Conservation (phyloP, 2,797 vertebrate species). For the Onychomys torridus region DNA sequence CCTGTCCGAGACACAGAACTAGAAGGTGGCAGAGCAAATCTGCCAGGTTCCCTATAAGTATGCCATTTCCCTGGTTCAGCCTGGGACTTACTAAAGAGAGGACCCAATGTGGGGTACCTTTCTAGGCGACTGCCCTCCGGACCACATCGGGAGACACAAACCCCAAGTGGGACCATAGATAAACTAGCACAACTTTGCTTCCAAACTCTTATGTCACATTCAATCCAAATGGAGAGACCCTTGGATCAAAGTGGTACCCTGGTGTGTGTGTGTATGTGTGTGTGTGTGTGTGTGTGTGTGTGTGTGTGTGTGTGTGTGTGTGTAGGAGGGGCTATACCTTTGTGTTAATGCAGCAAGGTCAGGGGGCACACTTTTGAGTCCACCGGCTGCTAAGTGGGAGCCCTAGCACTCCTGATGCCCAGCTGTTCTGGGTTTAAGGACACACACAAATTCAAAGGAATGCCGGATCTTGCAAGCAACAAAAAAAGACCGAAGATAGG, state of each 20-base stretch:
- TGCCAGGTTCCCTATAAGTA: not conserved
- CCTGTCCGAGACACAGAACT: not conserved
- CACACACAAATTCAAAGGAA: slow-evolving; percentile 73
- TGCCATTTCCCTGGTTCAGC: not conserved
- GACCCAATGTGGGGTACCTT: not conserved
- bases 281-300: no score
- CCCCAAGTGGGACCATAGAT: rapidly evolving
- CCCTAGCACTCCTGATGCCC: not conserved
- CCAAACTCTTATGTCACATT: not conserved
- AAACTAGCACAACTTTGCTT: rapidly evolving
- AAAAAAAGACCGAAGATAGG: slow-evolving; percentile 69
- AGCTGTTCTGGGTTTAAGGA: slow-evolving; percentile 48
- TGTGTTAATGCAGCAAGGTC: not conserved
- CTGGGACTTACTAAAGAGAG: not conserved
- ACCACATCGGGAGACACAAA: rapidly evolving
- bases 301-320: no score
- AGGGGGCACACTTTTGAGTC: not conserved
- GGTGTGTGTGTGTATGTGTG: no score
- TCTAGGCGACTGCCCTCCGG: not conserved
- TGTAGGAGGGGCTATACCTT: not conserved
- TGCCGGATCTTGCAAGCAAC: slow-evolving; percentile 59
- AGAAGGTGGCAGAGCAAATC: not conserved
- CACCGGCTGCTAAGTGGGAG: not conserved
- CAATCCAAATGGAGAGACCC: rapidly evolving
- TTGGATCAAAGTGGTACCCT: rapidly evolving